Evolutionary conservation across 2,797 vertebrate species (phyloP).

Genomic region (Molothrus ater): DNA sequence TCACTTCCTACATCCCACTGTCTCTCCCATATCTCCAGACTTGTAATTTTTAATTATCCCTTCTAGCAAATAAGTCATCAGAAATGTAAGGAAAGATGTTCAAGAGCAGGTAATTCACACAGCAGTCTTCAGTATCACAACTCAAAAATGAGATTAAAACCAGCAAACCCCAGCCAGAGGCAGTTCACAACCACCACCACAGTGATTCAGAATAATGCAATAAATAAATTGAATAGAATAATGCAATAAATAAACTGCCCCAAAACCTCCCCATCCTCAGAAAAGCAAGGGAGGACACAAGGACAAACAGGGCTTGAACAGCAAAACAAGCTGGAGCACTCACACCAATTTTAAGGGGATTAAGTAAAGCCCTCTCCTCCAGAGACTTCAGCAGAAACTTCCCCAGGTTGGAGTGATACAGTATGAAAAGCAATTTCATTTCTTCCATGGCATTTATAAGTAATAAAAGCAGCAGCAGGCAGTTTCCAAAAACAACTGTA

Average conservation of each 20-base stretch:
- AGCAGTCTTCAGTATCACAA: not conserved
- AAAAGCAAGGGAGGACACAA: not conserved
- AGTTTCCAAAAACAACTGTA: not conserved
- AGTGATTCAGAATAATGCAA: not conserved
- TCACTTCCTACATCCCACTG: not conserved
- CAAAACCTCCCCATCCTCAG: not conserved
- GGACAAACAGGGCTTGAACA: not conserved
- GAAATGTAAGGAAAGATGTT: not conserved
- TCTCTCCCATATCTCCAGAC: not conserved
- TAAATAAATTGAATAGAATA: not conserved
- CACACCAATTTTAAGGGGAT: conserved; percentile 21
- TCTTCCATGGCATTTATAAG: conserved; percentile 30
- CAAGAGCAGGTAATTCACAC: not conserved
- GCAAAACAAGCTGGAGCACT: not conserved
- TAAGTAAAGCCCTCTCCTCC: conserved; percentile 28
- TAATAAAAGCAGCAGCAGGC: not conserved
- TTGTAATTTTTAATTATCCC: conserved; percentile 11
- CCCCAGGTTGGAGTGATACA: not conserved
- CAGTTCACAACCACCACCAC: not conserved
- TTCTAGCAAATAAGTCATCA: not conserved
- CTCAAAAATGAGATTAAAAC: not conserved
- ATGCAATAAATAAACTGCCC: not conserved
- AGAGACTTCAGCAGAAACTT: not conserved
- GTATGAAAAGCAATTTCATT: conserved; percentile 19
- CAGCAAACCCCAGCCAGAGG: not conserved